Percentiles rank a stretch among this genome's conserved stretches.
phyloP scores from a whole-genome alignment of 1,140 invertebrate genomes.

The Oryzaephilus surinamensis region DNA sequence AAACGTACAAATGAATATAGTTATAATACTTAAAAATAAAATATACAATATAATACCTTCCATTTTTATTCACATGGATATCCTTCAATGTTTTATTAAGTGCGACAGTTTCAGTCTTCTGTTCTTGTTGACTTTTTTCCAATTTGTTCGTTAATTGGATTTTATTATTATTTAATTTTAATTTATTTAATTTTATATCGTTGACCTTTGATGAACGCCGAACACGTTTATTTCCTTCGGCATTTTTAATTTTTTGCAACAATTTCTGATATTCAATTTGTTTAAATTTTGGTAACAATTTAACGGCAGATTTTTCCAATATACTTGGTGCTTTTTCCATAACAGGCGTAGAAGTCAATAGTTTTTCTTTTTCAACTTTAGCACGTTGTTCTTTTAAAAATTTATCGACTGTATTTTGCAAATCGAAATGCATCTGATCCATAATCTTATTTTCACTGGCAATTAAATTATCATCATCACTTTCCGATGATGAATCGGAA shows the following conservation, averaged over 20 bases:
- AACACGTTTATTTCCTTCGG: conserved; percentile 8
- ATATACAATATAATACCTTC: conserved; percentile 23
- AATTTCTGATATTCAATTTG: conserved; percentile 30
- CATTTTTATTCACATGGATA: conserved; percentile 21
- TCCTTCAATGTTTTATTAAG: conserved; percentile 24
- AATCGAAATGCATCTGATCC: conserved; percentile 3
- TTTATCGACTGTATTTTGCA: conserved; percentile 17
- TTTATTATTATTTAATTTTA: not conserved
- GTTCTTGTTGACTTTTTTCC: too few species aligned
- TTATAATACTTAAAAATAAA: not conserved
- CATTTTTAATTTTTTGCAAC: conserved; percentile 26
- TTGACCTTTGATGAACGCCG: not conserved
- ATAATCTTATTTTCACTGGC: conserved; percentile 4
- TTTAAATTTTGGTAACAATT: conserved; percentile 29
- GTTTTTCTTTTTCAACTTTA: conserved; percentile 25
- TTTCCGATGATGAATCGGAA: conserved; percentile 27
- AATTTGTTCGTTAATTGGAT: conserved; percentile 3
- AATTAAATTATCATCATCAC: conserved; percentile 8
- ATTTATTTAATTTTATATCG: not conserved
- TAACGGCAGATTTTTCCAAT: conserved; percentile 29
- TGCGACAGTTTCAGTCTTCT: too few species aligned
- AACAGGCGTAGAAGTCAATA: not conserved
- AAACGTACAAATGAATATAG: not conserved
- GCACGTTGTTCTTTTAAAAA: conserved; percentile 32
- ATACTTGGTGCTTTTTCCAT: conserved; percentile 1